A percentile compares a stretch with the other conserved stretches of the same genome.
Conservation (phyloP, 2,888 invertebrate species). For the Ormyrus thymus region DNA sequence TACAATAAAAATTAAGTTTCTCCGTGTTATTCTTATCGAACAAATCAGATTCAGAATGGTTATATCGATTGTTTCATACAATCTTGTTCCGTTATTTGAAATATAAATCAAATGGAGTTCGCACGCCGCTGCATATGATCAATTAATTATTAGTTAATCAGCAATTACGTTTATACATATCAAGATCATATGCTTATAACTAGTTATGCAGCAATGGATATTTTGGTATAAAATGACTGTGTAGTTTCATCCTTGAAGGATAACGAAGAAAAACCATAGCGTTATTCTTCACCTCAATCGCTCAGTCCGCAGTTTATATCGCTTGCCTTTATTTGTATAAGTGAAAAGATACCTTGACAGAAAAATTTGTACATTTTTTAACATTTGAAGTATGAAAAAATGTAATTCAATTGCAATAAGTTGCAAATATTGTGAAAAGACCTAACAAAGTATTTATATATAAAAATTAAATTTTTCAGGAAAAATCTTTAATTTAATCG, state of each 20-base stretch:
- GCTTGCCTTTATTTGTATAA: slow-evolving; percentile 40
- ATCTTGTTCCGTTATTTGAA: slow-evolving; percentile 26
- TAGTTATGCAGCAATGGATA: slow-evolving; percentile 63
- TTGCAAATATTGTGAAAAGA: slow-evolving; percentile 38
- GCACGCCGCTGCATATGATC: slow-evolving; percentile 45
- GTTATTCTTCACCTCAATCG: slow-evolving; percentile 38
- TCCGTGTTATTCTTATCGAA: slow-evolving; percentile 8
- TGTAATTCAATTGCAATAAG: slow-evolving; percentile 47
- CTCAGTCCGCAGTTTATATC: slow-evolving; percentile 49
- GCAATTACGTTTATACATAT: slow-evolving; percentile 52
- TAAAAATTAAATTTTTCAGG: slow-evolving; percentile 45
- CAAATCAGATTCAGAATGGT: slow-evolving; percentile 18
- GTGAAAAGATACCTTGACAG: slow-evolving; percentile 49
- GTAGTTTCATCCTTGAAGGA: slow-evolving; percentile 46
- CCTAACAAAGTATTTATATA: slow-evolving; percentile 41
- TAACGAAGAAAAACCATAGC: slow-evolving; percentile 44
- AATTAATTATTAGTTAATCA: slow-evolving; percentile 50
- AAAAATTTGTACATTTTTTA: slow-evolving; percentile 54
- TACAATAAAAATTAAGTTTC: slow-evolving; percentile 36
- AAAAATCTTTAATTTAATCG: slow-evolving; percentile 32
- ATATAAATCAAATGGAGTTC: slow-evolving; percentile 36
- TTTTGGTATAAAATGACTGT: slow-evolving; percentile 68
- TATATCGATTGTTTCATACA: slow-evolving; percentile 30
- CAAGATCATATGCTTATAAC: slow-evolving; percentile 58
- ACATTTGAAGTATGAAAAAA: slow-evolving; percentile 50